Percentiles rank a stretch among this genome's conserved stretches.
phyloP scores from a whole-genome alignment of 1,140 invertebrate genomes.

The Theocolax elegans region DNA sequence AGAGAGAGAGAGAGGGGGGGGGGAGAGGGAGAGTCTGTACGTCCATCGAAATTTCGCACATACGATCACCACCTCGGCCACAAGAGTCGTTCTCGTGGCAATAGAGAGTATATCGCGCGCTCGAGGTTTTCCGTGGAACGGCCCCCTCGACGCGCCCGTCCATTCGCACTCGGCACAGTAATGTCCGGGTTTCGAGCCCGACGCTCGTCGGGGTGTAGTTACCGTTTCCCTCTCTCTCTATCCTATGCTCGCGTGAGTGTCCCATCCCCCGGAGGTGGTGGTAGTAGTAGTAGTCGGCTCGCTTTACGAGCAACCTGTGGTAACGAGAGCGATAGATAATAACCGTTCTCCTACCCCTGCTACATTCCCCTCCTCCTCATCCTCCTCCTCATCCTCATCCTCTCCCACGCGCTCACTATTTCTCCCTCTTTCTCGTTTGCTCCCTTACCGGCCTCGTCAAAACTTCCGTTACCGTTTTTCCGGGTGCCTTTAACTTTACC shows the following conservation, averaged over 20 bases:
- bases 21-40: neutral
- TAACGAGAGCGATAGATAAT: conserved; percentile 70
- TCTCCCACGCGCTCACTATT: conserved; percentile 44
- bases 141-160: conserved; percentile 57
- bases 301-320: conserved; percentile 70
- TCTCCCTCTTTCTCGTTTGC: conserved; percentile 6
- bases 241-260: conserved; percentile 25
- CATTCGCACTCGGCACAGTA: conserved; percentile 58
- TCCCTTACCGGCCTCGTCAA: neutral
- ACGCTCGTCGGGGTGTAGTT: conserved; percentile 38
- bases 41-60: conserved; percentile 24
- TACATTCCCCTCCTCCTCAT: conserved; percentile 50
- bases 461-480: conserved; percentile 22
- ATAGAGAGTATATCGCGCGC: conserved; percentile 16
- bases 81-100: neutral
- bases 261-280: conserved; percentile 48
- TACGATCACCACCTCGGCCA: conserved; percentile 1
- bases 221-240: conserved; percentile 44
- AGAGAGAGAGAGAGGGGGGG: no score
- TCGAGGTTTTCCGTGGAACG: conserved; percentile 55
- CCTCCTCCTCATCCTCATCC: no score
- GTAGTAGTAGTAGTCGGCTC: conserved; percentile 39
- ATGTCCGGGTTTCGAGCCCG: conserved; percentile 50
- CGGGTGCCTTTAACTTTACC: conserved; percentile 8
- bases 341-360: conserved; percentile 54